Base-by-base conservation (phyloP, 2,797 vertebrate genomes). In the Leuciscus waleckii region DNA sequence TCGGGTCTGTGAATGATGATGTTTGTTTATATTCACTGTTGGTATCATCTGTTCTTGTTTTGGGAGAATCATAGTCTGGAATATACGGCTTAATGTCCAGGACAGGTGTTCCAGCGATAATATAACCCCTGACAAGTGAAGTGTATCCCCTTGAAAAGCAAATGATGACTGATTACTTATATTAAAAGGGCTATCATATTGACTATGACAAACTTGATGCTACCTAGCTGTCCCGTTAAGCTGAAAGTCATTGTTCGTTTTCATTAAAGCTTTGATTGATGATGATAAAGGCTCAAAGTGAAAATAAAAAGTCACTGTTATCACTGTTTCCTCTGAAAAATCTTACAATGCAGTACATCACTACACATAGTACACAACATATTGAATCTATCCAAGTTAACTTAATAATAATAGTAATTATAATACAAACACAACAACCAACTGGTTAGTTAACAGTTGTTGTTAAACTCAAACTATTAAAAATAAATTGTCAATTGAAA, bases 51-150 rank as follows among this genome's bases (percentile, higher is more conserved):
- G 43, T 73, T 74, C 93, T 90, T 61, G 82, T 88, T 71, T 90
- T 83, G 0, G 96, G 96, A 3, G 94, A 95, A 91, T 98, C 97
- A 17, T 98, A 98, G 46, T 96, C 96, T 41, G 96, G 95, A 86
- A 98, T 97, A 88, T 97, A 98, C 14, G 97, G 97, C 89, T 98
- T 98, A 87, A 98, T 95, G 88, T 98, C 97, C 82, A 98, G 89
- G 41, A 98, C 95, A 0, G 97, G 97, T 17, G 97, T 98, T 41
- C 96, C 97, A 26, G 93, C 91, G 65, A 98, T 97, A 94, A 98
- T 96, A 90, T 98, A 85, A 98, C 95, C 86, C 95, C 95, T 82
- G 96, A 97, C 61, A 98, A 93, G 89, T 96, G 92, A 9, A 98
- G 4, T 9, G 94, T 95, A 78, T 96, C 96, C 87, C 95, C 97